phyloP scores from a whole-genome alignment of 2,113 vertebrate genomes.

The Trichomycterus rosablanca region DNA sequence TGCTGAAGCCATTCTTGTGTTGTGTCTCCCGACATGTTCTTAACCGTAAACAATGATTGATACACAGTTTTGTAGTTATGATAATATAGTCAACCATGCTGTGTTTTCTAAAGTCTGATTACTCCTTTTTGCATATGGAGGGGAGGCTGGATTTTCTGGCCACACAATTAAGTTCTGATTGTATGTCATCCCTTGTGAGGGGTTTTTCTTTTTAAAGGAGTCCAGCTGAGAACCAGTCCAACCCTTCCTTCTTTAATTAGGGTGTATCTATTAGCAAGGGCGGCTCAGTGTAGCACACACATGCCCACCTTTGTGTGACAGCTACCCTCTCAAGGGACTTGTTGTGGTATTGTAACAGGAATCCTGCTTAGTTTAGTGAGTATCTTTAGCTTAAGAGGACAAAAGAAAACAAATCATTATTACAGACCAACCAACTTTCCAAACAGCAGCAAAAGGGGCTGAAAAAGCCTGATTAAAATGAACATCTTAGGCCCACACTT shows the following conservation, averaged over 20 bases:
- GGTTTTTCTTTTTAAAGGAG: conserved; percentile 39
- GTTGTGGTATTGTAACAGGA: conserved; percentile 22
- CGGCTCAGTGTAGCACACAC: conserved; percentile 47
- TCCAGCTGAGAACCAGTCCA: conserved; percentile 47
- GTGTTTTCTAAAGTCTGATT: background rate
- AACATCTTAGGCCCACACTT: conserved; percentile 56
- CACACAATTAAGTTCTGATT: background rate
- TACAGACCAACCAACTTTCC: conserved; percentile 42
- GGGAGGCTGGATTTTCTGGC: background rate
- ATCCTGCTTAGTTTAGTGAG: conserved; percentile 37
- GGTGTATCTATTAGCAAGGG: conserved; percentile 54
- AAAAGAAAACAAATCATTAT: conserved; percentile 57
- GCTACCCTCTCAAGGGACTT: conserved; percentile 48
- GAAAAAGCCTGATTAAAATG: conserved; percentile 59
- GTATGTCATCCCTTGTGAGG: background rate
- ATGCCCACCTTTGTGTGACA: conserved; percentile 36
- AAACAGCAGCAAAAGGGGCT: conserved; percentile 38
- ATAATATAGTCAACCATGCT: background rate
- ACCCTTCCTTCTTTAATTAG: conserved; percentile 57
- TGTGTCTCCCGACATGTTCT: no score
- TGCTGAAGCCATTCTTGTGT: no score
- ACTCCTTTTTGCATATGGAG: background rate
- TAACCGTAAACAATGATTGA: no score
- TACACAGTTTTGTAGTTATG: background rate
- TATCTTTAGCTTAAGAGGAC: conserved; percentile 31